Evolutionary conservation across 2,797 vertebrate genomes (phyloP), one percentile per base, ranked within the genome.

Genomic region (Dermochelys coriacea): DNA sequence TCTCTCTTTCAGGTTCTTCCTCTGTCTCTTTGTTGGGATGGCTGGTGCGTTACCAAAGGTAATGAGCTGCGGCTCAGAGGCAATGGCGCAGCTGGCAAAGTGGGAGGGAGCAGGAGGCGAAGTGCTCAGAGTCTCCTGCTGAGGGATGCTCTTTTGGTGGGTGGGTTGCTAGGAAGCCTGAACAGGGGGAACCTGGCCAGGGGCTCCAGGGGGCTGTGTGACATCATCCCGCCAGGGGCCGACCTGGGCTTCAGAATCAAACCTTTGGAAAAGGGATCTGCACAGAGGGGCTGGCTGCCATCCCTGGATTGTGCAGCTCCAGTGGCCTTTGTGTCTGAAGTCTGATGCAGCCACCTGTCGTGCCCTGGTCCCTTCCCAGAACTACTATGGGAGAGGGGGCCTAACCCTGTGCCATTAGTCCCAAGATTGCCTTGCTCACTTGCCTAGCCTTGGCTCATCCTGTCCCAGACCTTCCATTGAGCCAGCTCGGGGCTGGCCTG

Each of bases 1-100:
- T 82, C 14, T 86, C 92, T 84, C 89, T 96, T 96, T 84, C 96
- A 99, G 99, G 97, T 99, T 99, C 97, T 99, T 99, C 97, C 98
- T 99, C 82, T 99, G 99, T 97, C 98, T 99, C 86, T 99, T 99
- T 97, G 98, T 98, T 51, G 99, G 99, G 27, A 91, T 98, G 25
- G 97, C 98, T 2, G 98, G 98, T 78, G 97, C 92, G 1, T 96
- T 99, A 89, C 99, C 99, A 16, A 99, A 99, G 98, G 99, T 99
- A 97, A 98, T 94, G 18, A 88, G n/a, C 25, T 37, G 11, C 5
- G 4, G 0, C 19, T 81, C 47, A 78, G 88, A 74, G 29, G 23
- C 5, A 6, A 23, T 25, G 50, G 5, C 9, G 27, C 29, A 18
- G 25, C 19, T 31, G 5, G 2, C 34, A 14, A 21, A 29, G 54